Conservation (phyloP, 92 coral and sea anemone species). For the Epizoanthus illoricatus region DNA sequence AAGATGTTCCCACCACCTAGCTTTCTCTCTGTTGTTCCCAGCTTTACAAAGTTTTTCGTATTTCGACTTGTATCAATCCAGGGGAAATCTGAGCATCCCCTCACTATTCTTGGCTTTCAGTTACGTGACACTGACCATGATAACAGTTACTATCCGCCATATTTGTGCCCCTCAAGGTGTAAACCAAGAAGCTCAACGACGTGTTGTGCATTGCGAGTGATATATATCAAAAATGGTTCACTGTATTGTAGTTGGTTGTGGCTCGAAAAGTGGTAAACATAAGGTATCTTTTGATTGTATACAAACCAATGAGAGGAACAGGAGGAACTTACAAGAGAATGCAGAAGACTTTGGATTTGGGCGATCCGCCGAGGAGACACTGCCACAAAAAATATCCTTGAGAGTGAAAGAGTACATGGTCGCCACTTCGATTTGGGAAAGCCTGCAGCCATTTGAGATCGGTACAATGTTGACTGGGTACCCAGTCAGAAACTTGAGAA, state of each 20-base stretch:
- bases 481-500: conserved; percentile 49
- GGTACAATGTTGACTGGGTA: conserved; percentile 54
- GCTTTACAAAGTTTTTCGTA: background rate
- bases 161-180: too few relatives aligned
- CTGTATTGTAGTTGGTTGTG: conserved; percentile 48
- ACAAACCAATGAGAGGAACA: conserved; percentile 44
- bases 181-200: too few relatives aligned
- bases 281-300: conserved; percentile 22
- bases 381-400: conserved; percentile 30
- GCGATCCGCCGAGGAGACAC: too few relatives aligned
- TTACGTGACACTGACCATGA: too few relatives aligned
- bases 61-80: background rate
- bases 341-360: conserved; percentile 41
- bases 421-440: conserved; percentile 57
- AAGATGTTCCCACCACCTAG: background rate
- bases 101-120: background rate
- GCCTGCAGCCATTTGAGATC: conserved; percentile 60
- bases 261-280: conserved; percentile 32
- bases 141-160: too few relatives aligned
- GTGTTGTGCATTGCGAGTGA: too few relatives aligned
- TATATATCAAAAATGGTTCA: conserved; percentile 15
- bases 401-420: conserved; percentile 48
- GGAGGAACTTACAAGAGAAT: conserved; percentile 37
- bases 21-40: background rate
- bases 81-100: background rate